Conservation (phyloP, 2,888 invertebrate species). For the Dynastes tityus region DNA sequence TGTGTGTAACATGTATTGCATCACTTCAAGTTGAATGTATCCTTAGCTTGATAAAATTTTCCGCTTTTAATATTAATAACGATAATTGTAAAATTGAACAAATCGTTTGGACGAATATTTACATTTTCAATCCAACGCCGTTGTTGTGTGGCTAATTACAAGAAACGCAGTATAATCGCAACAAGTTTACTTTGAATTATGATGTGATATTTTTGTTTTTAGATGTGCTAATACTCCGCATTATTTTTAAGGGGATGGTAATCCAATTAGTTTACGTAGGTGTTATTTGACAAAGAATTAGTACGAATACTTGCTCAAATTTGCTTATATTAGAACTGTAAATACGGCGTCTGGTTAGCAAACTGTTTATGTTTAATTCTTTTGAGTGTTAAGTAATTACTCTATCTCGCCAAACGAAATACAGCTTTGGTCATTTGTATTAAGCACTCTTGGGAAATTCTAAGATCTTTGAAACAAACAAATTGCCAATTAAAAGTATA, state of each 20-base stretch:
- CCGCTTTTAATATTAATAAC: conserved; percentile 22
- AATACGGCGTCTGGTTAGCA: background rate
- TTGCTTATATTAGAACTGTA: conserved; percentile 6
- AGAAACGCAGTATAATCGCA: conserved; percentile 46
- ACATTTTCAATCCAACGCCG: background rate
- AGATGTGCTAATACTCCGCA: conserved; percentile 20
- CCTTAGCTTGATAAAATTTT: background rate
- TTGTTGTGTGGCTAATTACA: conserved; percentile 44
- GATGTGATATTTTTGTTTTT: conserved; percentile 24
- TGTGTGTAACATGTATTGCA: too few species aligned
- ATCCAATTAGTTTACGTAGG: conserved; percentile 36
- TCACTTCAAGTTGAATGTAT: background rate
- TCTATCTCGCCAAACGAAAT: too few species aligned
- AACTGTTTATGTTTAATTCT: conserved; percentile 11
- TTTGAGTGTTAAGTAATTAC: background rate
- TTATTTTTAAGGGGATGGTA: conserved; percentile 37
- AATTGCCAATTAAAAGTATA: too few species aligned
- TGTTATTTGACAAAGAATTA: conserved; percentile 25
- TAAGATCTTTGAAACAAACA: too few species aligned
- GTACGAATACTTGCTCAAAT: conserved; percentile 18
- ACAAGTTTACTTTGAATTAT: conserved; percentile 36
- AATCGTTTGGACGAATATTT: background rate
- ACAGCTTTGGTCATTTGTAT: too few species aligned
- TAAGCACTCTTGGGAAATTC: too few species aligned
- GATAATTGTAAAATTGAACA: conserved; percentile 24